Evolutionary conservation across 2,888 invertebrate genomes (phyloP).

Genomic region (Thereva nobilitata): DNA sequence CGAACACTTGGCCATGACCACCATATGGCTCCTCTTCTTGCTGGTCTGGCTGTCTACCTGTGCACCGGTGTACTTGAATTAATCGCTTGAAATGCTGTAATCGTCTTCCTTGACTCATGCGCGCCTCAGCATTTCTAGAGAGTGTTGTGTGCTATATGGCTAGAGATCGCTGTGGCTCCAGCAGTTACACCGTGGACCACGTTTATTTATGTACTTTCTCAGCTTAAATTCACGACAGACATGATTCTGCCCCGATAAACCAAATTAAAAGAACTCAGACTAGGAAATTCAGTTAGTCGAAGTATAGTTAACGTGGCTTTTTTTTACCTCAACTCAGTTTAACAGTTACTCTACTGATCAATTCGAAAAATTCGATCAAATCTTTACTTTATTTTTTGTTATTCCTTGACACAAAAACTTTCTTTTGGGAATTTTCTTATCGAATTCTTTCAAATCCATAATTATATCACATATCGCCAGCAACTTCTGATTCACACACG

Average conservation of each 20-base stretch:
- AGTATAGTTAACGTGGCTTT: not conserved
- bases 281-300: slow-evolving; percentile 25
- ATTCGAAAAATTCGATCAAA: no score
- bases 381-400: no score
- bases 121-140: slow-evolving; percentile 16
- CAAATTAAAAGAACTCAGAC: slow-evolving; percentile 37
- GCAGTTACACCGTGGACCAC: slow-evolving; percentile 13
- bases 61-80: slow-evolving; percentile 9
- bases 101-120: slow-evolving; percentile 22
- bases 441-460: no score
- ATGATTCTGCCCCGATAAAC: slow-evolving; percentile 42
- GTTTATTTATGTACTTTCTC: slow-evolving; percentile 33
- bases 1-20: slow-evolving; percentile 4
- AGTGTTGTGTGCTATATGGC: slow-evolving; percentile 27
- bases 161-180: slow-evolving; percentile 18
- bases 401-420: no score
- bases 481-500: no score
- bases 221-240: slow-evolving; percentile 41
- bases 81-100: slow-evolving; percentile 32
- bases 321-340: no score
- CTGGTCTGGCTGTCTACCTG: not conserved
- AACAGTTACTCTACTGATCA: no score
- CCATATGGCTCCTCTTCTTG: not conserved
- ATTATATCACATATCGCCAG: no score
- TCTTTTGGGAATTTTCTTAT: no score